These are phyloP conservation scores for Rhagologus leucostigma DNA, from an alignment of 2,113 vertebrate genomes.

Conservation along the genomic window DNA sequence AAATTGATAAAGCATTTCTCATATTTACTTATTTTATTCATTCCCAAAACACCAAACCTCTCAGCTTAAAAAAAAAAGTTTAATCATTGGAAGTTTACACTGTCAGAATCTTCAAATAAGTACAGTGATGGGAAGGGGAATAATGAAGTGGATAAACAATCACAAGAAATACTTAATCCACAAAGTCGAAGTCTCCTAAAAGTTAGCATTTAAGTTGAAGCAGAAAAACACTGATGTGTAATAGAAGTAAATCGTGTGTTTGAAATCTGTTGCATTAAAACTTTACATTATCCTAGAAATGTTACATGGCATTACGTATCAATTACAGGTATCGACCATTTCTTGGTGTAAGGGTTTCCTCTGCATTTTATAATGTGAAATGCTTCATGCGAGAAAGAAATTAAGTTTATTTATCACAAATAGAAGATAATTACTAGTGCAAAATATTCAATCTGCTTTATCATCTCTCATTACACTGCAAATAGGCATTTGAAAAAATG, in stretches of 20 bases:
- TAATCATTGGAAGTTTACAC: background rate
- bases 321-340: background rate
- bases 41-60: rapidly evolving
- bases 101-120: background rate
- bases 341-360: background rate
- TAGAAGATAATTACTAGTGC: background rate
- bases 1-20: background rate
- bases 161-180: background rate
- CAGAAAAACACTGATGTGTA: background rate
- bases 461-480: background rate
- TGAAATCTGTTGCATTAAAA: background rate
- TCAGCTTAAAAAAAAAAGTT: background rate
- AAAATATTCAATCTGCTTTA: background rate
- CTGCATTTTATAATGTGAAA: background rate
- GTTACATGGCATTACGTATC: background rate
- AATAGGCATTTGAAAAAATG: background rate
- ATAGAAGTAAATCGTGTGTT: background rate
- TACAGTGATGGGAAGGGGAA: background rate
- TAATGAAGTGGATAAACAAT: background rate
- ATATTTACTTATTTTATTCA: background rate
- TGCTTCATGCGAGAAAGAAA: background rate
- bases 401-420: background rate
- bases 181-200: background rate
- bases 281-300: background rate
- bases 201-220: background rate